A percentile compares a stretch with the other conserved stretches of the same genome.
phyloP scores from a whole-genome alignment of 1,140 invertebrate species.

The Venturia canescens region DNA sequence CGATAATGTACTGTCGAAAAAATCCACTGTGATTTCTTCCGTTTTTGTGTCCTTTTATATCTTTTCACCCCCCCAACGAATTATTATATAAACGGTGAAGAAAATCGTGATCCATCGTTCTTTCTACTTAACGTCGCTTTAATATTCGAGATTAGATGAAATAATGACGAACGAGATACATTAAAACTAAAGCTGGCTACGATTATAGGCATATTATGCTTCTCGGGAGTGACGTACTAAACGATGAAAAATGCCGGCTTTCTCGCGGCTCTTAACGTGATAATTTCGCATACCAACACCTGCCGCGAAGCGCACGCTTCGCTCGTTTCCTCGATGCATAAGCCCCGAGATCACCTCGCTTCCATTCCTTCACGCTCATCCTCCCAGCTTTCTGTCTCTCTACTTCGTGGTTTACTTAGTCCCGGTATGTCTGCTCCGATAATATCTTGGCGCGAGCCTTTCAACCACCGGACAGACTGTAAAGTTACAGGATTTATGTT shows the following conservation, averaged over 20 bases:
- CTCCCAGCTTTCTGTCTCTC: background rate
- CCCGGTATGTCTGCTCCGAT: constrained; percentile 63
- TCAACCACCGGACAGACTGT: constrained; percentile 66
- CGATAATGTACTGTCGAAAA: background rate
- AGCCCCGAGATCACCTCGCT: constrained; percentile 29
- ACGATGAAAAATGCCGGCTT: constrained; percentile 68
- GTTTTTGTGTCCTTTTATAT: too few species aligned
- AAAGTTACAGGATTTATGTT: constrained; percentile 74
- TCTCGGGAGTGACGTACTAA: constrained; percentile 42
- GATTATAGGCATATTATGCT: background rate
- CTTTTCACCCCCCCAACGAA: too few species aligned
- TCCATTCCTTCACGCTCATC: background rate
- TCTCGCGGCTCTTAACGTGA: constrained; percentile 66
- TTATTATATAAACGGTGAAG: too few species aligned
- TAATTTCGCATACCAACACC: constrained; percentile 74
- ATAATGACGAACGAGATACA: background rate
- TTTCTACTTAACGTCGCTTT: too few species aligned
- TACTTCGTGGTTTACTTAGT: constrained; percentile 19
- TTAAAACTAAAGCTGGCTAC: background rate
- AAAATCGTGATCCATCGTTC: too few species aligned
- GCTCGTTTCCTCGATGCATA: constrained; percentile 59
- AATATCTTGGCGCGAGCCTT: constrained; percentile 65
- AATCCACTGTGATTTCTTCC: background rate
- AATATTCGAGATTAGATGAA: background rate
- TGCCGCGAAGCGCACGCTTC: constrained; percentile 57